Evolutionary conservation across 30 jellyfish, hydroid and myxozoan species (phyloP), one percentile per base, ranked within the genome.

Genomic region (Mastigias papua): DNA sequence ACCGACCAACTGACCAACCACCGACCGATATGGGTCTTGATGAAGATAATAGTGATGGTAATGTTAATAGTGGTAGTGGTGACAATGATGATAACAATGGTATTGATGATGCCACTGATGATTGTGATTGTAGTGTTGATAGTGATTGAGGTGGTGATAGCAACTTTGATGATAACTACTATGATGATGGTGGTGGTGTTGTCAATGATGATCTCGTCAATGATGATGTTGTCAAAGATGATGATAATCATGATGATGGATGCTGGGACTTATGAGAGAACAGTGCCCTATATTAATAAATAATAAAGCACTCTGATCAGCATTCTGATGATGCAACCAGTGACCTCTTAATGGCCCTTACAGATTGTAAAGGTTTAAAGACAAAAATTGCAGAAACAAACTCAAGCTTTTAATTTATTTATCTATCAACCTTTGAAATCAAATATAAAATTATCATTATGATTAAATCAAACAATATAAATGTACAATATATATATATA

Each of bases 261-360:
- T 3, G 11, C 10, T 37, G 54, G 54, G 10, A 3, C 54, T 37
- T 37, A 37, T 37, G 54, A 3, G 54, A 11, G 11, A 37, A 37
- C 54, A 3, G 54, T 11, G 10, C 54, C 54, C 54, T 37, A 5
- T 37, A 3, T 37, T 3, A 37, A 37, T 3, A 37, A 37, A 11
- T 37, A 37, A 11, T 37, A 11, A 37, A 37, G 54, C 11, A 11
- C 54, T 37, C 11, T 37, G 11, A 5, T 3, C 5, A 37, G 11
- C 54, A 37, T 37, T 57, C 31, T 66, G 25, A 28, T 15, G 33
- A 69, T 33, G 81, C 81, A 69, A 69, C 81, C 81, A 69, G 61
- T 21, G 9, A 30, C 81, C 81, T 69, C 81, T 28, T 9, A 66
- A 37, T 6, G 1, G 22, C 81, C 81, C 61, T 33, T 29, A 20